Evolutionary conservation across 2,113 vertebrate genomes (phyloP), one percentile per base, ranked within the genome.

Genomic region (Athene cunicularia): DNA sequence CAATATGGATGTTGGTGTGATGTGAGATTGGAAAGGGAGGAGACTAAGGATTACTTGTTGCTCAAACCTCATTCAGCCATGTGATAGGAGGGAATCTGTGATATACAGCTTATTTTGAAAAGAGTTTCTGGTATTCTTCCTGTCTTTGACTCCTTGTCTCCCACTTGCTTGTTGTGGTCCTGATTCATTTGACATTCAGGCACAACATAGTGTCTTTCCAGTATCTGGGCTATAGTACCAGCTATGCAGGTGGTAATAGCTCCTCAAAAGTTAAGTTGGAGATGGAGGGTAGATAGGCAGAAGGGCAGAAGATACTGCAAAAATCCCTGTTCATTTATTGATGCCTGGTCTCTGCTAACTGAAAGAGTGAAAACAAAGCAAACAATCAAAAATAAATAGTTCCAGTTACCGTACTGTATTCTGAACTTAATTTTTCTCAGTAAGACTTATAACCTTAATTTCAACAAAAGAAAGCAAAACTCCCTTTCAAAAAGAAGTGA

Each of bases 1-100:
- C 9, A 63, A 55, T 43, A 8, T 2, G 5, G 5, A 9, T 41
- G 12, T 63, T 0, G 0, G 3, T 56, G 45, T 73, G 30, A 41
- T 58, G 19, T 30, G 35, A 66, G 12, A 77, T 68, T 80, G 67
- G 63, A 64, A 55, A 64, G 13, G 62, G 23, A 90, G 37, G n/a
- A 50, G 28, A 11, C 20, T 92, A 64, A 13, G 37, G 5, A 47
- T 4, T 58, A 11, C 35, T 68, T 68, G 14, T 56, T 77, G 22
- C 55, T 81, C 15, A 45, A 55, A 26, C 20, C 8, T 80, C 5
- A 5, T 83, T 92, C 0, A 0, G 26, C 14, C 11, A 16, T 16
- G 3, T 33, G 8, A 18, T 52, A 53, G 60, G 8, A 75, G 13
- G 43, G 12, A 64, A 35, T 2, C 23, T 9, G 14, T 6, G 18